Base-by-base conservation (phyloP, 1,140 invertebrate genomes). In the Aphaenogaster floridana region DNA sequence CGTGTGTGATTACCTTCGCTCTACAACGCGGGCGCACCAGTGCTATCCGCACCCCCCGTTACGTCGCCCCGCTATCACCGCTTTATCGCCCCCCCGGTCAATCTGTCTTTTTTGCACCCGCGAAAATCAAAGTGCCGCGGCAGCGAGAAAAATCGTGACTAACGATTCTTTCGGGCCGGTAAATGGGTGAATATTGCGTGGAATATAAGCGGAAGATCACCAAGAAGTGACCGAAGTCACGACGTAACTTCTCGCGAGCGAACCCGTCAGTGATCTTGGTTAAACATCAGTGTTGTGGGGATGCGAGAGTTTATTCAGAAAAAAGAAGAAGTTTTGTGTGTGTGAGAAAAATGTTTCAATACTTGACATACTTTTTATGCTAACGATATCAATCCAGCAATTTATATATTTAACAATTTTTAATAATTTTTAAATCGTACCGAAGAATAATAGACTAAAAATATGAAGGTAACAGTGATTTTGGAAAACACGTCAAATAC, bases 1-100 rank as follows among this genome's bases (percentile, higher is more conserved):
- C 91, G 91, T 91, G 92, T 89, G 91, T 92, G 90, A 92, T 94
- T 93, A 93, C 89, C 91, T 89, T 61, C 74, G 85, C 86, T 83
- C 86, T 74, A 81, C 52, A 57, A 85, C 81, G 36, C 64, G 21
- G 21, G 15, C 50, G 39, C 79, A 48, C 36, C 50, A 36, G 77
- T 64, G 64, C 74, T 79, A 34, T 50, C 79, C 52, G 28, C 45
- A 7, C 64, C 69, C 34, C 50, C 36, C 17, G 21, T 80, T 28
- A 21, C 34, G n/a, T 45, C 21, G 21, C 52, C 11, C 36, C 54
- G 39, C 54, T 59, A 39, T 81, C 50, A 15, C 7, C 64, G 28
- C 64, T 86, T 80, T 79, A 48, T 66, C 84, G 34, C 50, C 45
- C 63, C 57, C 34, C 39, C 28, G 28, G 74, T 74, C 36, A 63